These are phyloP conservation scores for Calyptommatus sinebrachiatus DNA, from an alignment of 2,113 vertebrate genomes.

Conservation along the genomic window DNA sequence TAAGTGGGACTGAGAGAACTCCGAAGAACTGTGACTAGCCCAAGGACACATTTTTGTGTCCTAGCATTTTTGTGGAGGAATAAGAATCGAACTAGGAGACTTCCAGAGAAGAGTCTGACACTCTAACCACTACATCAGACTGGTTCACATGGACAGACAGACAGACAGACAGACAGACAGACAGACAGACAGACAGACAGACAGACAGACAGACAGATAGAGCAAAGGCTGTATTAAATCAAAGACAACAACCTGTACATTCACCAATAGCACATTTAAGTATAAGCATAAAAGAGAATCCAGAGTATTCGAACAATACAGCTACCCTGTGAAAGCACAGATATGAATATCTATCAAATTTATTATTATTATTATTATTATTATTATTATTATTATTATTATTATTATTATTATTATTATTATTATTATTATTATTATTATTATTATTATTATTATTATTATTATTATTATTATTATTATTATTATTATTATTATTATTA, in stretches of 20 bases:
- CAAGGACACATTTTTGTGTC: no score
- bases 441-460: constrained; percentile 49
- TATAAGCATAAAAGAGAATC: background rate
- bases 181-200: no score
- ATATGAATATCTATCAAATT: constrained; percentile 38
- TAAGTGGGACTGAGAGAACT: no score
- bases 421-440: constrained; percentile 50
- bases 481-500: constrained; percentile 42
- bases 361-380: constrained; percentile 51
- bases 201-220: no score
- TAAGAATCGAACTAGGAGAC: no score
- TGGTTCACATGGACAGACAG: no score
- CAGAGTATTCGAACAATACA: constrained; percentile 6
- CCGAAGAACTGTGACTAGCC: no score
- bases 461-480: constrained; percentile 51
- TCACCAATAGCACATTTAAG: background rate
- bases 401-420: constrained; percentile 52
- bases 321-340: constrained; percentile 6
- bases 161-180: no score
- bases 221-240: no score
- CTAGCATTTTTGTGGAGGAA: no score
- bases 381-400: constrained; percentile 42
- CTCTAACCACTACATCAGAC: no score
- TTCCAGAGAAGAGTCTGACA: no score
- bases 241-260: background rate